Conservation (phyloP, 2,113 vertebrate genomes). For the Marcusenius ussheri region DNA sequence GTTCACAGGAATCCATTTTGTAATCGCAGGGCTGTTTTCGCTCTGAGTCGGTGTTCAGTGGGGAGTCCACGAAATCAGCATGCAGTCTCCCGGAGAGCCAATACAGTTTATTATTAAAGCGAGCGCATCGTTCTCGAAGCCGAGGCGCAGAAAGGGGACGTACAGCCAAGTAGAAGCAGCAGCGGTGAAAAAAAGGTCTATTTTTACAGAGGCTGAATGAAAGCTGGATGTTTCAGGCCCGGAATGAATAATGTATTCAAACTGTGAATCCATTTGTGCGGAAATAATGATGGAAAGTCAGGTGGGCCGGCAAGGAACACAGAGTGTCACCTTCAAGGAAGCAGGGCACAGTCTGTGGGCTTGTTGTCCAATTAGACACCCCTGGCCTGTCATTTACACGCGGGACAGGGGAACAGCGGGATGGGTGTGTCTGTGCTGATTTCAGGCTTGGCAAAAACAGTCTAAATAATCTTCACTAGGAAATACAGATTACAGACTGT, state of each 20-base stretch:
- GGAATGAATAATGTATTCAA: not conserved
- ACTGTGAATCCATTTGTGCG: not conserved
- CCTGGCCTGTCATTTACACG: not conserved
- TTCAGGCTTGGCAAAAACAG: not conserved
- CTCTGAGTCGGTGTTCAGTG: not conserved
- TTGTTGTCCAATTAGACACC: not conserved
- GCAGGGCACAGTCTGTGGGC: not conserved
- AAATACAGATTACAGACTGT: not conserved
- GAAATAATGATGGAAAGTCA: not conserved
- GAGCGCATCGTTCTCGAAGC: not conserved
- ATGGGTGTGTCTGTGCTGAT: not conserved
- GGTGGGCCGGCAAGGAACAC: not conserved
- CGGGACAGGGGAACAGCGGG: not conserved
- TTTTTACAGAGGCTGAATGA: not conserved
- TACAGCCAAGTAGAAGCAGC: not conserved
- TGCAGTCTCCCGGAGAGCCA: not conserved
- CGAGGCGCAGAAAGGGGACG: not conserved
- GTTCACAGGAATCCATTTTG: not conserved
- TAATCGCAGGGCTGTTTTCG: not conserved
- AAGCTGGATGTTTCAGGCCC: not conserved
- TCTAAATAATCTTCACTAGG: not conserved
- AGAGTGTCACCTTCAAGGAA: constrained; percentile 6
- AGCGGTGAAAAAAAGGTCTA: not conserved
- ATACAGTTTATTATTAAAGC: not conserved
- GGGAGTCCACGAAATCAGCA: not conserved